Evolutionary conservation across 1,140 invertebrate species (phyloP), one percentile per base, ranked within the genome.

Genomic region (Rhizoglyphus robini): DNA sequence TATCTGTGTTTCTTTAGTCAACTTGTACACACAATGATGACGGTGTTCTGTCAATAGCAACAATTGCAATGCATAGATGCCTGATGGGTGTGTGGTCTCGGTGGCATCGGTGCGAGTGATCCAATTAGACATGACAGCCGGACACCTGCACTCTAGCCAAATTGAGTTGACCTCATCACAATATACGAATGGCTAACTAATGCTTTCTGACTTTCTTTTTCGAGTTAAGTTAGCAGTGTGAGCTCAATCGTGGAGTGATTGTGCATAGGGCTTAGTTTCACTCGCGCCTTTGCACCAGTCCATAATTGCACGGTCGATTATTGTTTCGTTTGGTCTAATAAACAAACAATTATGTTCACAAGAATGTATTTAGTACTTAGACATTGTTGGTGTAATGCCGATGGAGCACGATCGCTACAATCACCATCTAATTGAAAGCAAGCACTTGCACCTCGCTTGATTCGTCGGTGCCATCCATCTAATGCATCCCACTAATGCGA

Each of bases 21-120:
- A n/a, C n/a, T n/a, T n/a, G n/a, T n/a, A n/a, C n/a, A n/a, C n/a
- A n/a, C n/a, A n/a, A n/a, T n/a, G n/a, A n/a, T n/a, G n/a, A n/a
- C n/a, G n/a, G n/a, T n/a, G n/a, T n/a, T n/a, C n/a, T n/a, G n/a
- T n/a, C n/a, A n/a, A n/a, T n/a, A n/a, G n/a, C n/a, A n/a, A n/a
- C n/a, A n/a, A n/a, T n/a, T n/a, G n/a, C n/a, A n/a, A n/a, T n/a
- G n/a, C n/a, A n/a, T n/a, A n/a, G n/a, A n/a, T n/a, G n/a, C n/a
- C n/a, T n/a, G n/a, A n/a, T n/a, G n/a, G n/a, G n/a, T n/a, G n/a
- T n/a, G n/a, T n/a, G n/a, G n/a, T n/a, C n/a, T n/a, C n/a, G n/a
- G n/a, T n/a, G n/a, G 51, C 51, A 54, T 54, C 31, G 51, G 20
- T 54, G 51, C 51, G 51, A 54, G 20, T 54, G 51, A 54, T 54